Conservation (phyloP, 2,797 vertebrate genomes). For the Mionectes olivaceus region DNA sequence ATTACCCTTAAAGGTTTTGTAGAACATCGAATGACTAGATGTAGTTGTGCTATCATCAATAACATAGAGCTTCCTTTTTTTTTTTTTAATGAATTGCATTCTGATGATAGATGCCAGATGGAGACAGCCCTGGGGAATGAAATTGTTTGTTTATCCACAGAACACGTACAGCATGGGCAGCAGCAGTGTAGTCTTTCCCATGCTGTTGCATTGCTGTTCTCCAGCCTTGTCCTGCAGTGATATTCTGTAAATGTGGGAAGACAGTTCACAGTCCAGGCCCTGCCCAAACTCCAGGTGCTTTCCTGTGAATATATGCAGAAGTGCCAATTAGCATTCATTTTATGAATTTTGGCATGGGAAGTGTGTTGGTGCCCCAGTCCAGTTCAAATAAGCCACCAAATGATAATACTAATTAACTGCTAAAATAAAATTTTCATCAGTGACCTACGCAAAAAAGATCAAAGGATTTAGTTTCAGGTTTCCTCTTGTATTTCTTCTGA, state of each 20-base stretch:
- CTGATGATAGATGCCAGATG: constrained; percentile 77
- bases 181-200: constrained; percentile 50
- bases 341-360: background rate
- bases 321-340: background rate
- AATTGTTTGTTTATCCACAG: constrained; percentile 76
- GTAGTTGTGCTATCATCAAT: background rate
- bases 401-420: constrained; percentile 66
- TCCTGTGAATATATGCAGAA: background rate
- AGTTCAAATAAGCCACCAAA: constrained; percentile 59
- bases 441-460: constrained; percentile 53
- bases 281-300: background rate
- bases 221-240: background rate
- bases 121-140: constrained; percentile 73
- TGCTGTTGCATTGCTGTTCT: constrained; percentile 35
- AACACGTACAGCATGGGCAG: constrained; percentile 68
- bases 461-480: constrained; percentile 63
- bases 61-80: background rate
- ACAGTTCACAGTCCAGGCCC: background rate
- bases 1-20: background rate
- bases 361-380: background rate
- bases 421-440: constrained; percentile 69
- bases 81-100: constrained; percentile 61
- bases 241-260: background rate
- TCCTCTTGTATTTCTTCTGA: constrained; percentile 57
- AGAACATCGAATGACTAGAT: background rate